Evolutionary conservation across 2,113 vertebrate species (phyloP).

Genomic region (Axis porcinus): DNA sequence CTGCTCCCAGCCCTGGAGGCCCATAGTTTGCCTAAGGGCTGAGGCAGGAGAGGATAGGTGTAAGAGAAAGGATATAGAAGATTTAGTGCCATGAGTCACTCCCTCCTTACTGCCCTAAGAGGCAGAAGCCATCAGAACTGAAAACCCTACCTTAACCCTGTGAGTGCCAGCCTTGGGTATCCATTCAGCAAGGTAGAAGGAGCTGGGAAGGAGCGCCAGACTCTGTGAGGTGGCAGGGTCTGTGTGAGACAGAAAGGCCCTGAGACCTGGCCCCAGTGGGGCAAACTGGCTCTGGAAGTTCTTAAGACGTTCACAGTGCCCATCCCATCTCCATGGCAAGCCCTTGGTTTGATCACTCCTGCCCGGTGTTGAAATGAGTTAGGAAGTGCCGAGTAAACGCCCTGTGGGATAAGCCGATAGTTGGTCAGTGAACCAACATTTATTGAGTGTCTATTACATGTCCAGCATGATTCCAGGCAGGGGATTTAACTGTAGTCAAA

Average conservation of each 20-base stretch:
- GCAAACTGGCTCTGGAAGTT: background rate
- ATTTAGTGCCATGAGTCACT: background rate
- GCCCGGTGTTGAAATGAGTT: background rate
- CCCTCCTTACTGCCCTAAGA: background rate
- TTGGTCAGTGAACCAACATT: fast-evolving
- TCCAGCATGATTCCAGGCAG: background rate
- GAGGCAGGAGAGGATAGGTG: background rate
- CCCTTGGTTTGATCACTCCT: background rate
- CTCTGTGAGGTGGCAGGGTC: too few species aligned
- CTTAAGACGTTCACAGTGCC: background rate
- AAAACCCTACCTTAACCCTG: background rate
- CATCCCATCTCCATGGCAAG: fast-evolving
- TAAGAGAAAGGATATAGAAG: background rate
- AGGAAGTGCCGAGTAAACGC: fast-evolving
- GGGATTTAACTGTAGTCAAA: background rate
- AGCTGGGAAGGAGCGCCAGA: background rate
- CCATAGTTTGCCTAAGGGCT: background rate
- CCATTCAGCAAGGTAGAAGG: background rate
- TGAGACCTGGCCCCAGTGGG: background rate
- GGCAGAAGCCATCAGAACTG: fast-evolving
- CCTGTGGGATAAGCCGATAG: background rate
- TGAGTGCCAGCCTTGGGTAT: background rate
- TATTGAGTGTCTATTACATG: background rate
- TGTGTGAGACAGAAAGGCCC: background rate
- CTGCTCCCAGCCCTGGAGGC: background rate